Conservation (phyloP, 2,888 invertebrate species). For the Pseudococcus viburni region DNA sequence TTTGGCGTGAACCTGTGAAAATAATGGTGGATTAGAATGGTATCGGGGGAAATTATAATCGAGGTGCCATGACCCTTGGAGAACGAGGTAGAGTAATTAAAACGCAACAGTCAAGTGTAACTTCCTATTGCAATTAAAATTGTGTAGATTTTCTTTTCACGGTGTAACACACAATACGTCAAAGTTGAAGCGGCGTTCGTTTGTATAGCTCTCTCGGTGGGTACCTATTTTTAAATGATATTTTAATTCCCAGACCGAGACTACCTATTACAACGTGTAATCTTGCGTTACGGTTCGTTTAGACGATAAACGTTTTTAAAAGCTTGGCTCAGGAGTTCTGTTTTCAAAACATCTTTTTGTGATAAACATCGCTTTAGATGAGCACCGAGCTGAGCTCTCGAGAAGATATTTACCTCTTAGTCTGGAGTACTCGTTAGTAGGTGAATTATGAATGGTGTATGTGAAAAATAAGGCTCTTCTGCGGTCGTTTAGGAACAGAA, state of each 20-base stretch:
- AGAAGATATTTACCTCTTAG: neutral
- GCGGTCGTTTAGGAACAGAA: neutral
- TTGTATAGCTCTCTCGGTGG: neutral
- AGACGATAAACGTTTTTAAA: constrained; percentile 37
- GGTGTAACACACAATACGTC: constrained; percentile 1
- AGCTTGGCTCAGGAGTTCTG: neutral
- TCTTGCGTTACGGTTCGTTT: constrained; percentile 15
- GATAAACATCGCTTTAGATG: neutral
- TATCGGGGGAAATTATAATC: neutral
- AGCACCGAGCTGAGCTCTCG: neutral
- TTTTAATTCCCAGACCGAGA: neutral
- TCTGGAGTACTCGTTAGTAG: neutral
- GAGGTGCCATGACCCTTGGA: neutral
- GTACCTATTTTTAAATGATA: constrained; percentile 30
- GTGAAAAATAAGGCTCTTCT: neutral
- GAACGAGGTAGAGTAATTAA: neutral
- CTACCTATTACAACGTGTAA: constrained; percentile 33
- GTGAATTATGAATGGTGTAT: neutral
- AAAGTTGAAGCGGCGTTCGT: neutral
- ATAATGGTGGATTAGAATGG: neutral
- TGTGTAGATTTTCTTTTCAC: constrained; percentile 6
- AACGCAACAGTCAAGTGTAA: constrained; percentile 27
- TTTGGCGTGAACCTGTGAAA: constrained; percentile 91
- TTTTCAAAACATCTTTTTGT: neutral
- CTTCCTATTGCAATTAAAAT: constrained; percentile 32